Evolutionary conservation across 2,888 invertebrate genomes (phyloP), one percentile per base, ranked within the genome.

Genomic region (Romanomermis culicivorax): DNA sequence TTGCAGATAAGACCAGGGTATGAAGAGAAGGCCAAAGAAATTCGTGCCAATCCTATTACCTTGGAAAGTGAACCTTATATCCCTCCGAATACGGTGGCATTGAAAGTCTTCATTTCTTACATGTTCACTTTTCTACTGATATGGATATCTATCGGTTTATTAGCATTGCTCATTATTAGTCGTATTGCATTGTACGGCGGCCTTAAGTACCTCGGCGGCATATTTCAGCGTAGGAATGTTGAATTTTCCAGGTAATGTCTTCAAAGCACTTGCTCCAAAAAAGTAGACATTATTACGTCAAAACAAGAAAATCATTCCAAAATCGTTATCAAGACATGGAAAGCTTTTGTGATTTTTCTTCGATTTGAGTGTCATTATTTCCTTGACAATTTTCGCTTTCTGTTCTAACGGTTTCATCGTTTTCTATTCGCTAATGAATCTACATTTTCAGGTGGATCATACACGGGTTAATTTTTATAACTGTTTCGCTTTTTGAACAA

Each of bases 371-470:
- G n/a, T n/a, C n/a, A n/a, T n/a, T n/a, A n/a, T n/a, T n/a, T n/a
- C n/a, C n/a, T n/a, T n/a, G n/a, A n/a, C n/a, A n/a, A n/a, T n/a
- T n/a, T n/a, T n/a, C n/a, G n/a, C n/a, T n/a, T n/a, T n/a, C n/a
- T n/a, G n/a, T n/a, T n/a, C n/a, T n/a, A n/a, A n/a, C n/a, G n/a
- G n/a, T n/a, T n/a, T n/a, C n/a, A n/a, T n/a, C n/a, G n/a, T n/a
- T n/a, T n/a, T n/a, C n/a, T n/a, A n/a, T n/a, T n/a, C n/a, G n/a
- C n/a, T n/a, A n/a, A n/a, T n/a, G n/a, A n/a, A n/a, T n/a, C n/a
- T n/a, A n/a, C n/a, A n/a, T n/a, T n/a, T n/a, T 11, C 50, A 7
- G 50, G 27, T 49, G 50, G 50, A 11, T 49, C 20, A 20, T 49
- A 17, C 50, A 49, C 29, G 50, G 50, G 14, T 20, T 25, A 7